Evolutionary conservation across 2,888 invertebrate genomes (phyloP).

Genomic region (Cenopis cana): DNA sequence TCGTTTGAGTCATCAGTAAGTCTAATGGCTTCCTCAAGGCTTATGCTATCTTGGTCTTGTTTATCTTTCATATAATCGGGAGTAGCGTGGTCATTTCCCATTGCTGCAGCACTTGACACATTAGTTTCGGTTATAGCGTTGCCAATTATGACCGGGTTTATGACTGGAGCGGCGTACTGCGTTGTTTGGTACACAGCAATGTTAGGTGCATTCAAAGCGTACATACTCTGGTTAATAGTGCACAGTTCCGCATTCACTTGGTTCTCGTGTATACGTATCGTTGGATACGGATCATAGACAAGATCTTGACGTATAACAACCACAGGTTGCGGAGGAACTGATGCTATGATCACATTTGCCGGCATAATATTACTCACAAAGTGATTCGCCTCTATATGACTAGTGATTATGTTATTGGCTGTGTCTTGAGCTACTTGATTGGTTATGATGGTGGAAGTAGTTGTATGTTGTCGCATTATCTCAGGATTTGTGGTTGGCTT

Average conservation of each 20-base stretch:
- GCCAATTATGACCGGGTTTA: slow-evolving; percentile 61
- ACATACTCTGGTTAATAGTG: slow-evolving; percentile 53
- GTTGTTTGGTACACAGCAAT: slow-evolving; percentile 62
- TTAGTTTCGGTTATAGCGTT: slow-evolving; percentile 54
- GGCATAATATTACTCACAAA: slow-evolving; percentile 45
- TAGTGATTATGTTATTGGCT: slow-evolving; percentile 32
- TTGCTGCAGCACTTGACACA: slow-evolving; percentile 7
- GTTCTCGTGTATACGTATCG: slow-evolving; percentile 52
- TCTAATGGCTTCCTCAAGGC: slow-evolving; percentile 9
- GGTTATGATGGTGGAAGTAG: slow-evolving; percentile 13
- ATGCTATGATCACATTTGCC: slow-evolving; percentile 53
- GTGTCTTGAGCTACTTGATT: slow-evolving; percentile 16
- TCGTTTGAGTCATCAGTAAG: slow-evolving; percentile 2
- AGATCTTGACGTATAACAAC: slow-evolving; percentile 63
- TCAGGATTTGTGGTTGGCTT: too few relatives aligned
- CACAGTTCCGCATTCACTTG: slow-evolving; percentile 47
- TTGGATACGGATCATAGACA: slow-evolving; percentile 60
- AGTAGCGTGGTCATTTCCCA: background rate
- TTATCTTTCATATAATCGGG: background rate
- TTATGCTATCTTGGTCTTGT: slow-evolving; percentile 10
- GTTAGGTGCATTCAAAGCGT: slow-evolving; percentile 57
- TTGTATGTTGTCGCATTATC: background rate
- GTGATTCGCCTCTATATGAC: slow-evolving; percentile 20
- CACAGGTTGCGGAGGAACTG: slow-evolving; percentile 57
- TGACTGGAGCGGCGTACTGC: slow-evolving; percentile 58